These are phyloP conservation scores for Hypomecis atomaria DNA, from an alignment of 2,888 invertebrate species.

Conservation along the genomic window DNA sequence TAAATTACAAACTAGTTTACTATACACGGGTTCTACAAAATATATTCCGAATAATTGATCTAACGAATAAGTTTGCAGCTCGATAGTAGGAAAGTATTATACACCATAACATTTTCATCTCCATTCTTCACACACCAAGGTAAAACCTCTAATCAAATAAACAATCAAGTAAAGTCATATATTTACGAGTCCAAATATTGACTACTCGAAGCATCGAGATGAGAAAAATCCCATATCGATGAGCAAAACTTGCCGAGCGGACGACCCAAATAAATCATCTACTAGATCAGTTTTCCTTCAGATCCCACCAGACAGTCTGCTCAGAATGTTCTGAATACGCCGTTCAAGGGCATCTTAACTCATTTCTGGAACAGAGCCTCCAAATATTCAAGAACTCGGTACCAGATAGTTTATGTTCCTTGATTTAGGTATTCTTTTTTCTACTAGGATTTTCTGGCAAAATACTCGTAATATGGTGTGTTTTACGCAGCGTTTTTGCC, in stretches of 20 bases:
- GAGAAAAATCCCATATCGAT: constrained; percentile 1
- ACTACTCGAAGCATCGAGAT: not conserved
- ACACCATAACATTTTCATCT: too few relatives aligned
- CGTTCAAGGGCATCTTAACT: constrained; percentile 15
- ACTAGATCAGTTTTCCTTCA: constrained; percentile 4
- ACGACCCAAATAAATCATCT: constrained; percentile 14
- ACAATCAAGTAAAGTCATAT: constrained; percentile 7
- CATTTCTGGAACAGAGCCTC: constrained; percentile 7
- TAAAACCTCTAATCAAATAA: not conserved
- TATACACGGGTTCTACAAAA: too few relatives aligned
- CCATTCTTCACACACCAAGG: too few relatives aligned
- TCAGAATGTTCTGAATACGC: constrained; percentile 19
- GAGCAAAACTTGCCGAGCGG: constrained; percentile 5
- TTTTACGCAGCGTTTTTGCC: not conserved
- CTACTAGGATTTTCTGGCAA: not conserved
- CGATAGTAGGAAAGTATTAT: too few relatives aligned
- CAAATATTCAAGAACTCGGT: constrained; percentile 13
- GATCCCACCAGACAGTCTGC: constrained; percentile 16
- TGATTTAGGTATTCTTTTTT: constrained; percentile 10
- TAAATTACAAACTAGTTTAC: too few relatives aligned
- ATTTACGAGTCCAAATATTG: constrained; percentile 6
- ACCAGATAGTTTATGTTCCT: constrained; percentile 15
- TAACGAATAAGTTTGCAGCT: too few relatives aligned
- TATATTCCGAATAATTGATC: too few relatives aligned
- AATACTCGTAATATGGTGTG: not conserved